Conservation (phyloP, 2,797 vertebrate species). For the Menidia menidia region DNA sequence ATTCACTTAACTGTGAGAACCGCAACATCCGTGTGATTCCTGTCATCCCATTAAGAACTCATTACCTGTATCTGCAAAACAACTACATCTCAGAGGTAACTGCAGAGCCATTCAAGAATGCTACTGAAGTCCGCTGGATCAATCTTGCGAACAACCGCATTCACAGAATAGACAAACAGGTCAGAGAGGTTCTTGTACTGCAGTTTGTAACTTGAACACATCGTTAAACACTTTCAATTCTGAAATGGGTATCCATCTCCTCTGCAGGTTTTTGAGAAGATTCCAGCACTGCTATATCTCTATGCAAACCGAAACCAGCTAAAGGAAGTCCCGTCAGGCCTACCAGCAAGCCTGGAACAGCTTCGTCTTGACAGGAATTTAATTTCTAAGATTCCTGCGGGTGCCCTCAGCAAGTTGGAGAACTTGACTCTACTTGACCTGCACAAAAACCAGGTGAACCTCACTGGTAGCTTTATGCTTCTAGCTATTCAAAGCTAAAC, state of each 20-base stretch:
- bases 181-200: constrained; percentile 42
- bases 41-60: constrained; percentile 87
- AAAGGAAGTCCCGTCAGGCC: constrained; percentile 89
- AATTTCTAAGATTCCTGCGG: constrained; percentile 91
- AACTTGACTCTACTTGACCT: constrained; percentile 92
- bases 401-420: constrained; percentile 89
- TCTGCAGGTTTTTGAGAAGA: constrained; percentile 87
- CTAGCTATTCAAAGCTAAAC: not conserved
- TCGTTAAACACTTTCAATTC: not conserved
- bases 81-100: constrained; percentile 94
- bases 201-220: not conserved
- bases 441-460: constrained; percentile 90
- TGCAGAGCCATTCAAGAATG: constrained; percentile 89
- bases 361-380: constrained; percentile 91
- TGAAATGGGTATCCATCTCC: not conserved
- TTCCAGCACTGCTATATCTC: constrained; percentile 89
- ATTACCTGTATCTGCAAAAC: constrained; percentile 97
- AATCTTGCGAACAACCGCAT: constrained; percentile 97
- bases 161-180: constrained; percentile 87
- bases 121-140: constrained; percentile 90
- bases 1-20: constrained; percentile 95
- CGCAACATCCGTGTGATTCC: constrained; percentile 93
- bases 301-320: constrained; percentile 92
- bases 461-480: not conserved
- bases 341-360: constrained; percentile 92